Base-by-base conservation (phyloP, 2,797 vertebrate species). In the Ambastaia sidthimunki region DNA sequence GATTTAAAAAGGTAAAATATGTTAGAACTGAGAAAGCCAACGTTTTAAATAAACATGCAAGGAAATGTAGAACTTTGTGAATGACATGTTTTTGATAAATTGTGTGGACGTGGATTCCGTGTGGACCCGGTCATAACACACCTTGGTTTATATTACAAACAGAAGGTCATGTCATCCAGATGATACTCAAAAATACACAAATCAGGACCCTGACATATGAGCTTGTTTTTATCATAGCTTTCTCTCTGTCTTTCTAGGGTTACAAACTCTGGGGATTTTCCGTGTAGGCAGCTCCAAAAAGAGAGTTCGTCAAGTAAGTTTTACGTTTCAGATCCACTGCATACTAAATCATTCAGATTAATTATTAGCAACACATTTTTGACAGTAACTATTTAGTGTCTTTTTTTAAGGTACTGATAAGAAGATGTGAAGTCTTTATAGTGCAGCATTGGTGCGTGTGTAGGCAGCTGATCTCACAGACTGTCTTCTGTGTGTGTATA, bases 241-340 rank as follows among this genome's bases (percentile, higher is more conserved):
- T 6, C 16, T 78, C 62, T 85, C 31, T 31, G 31, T 31, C 16
- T 79, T 76, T 88, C 74, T 88, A 98, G 97, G 96, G 57, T 93
- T 98, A 78, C 95, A 93, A 59, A 95, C 96, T 0, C 93, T 96
- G 60, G 97, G 97, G 15, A 95, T 98, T 86, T 98, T 98, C 89
- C 89, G 96, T 0, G 92, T 95, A 0, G 97, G 97, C 4, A 96
- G 96, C 91, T 97, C 96, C 0, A 95, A 94, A 87, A 95, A 94
- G 80, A 95, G 95, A 91, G 96, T 98, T 34, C 91, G 93, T 87
- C 92, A 98, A 94, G 97, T 97, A 89, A 94, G 89, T 81, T 72
- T 41, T 80, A 66, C 79, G 37, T 77, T 62, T 78, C 83, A 66
- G 74, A 80, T 79, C 69, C 60, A 81, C 18, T 62, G 6, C 65